Evolutionary conservation across 2,797 vertebrate species (phyloP).

Genomic region (Chaenodraco wilsoni): DNA sequence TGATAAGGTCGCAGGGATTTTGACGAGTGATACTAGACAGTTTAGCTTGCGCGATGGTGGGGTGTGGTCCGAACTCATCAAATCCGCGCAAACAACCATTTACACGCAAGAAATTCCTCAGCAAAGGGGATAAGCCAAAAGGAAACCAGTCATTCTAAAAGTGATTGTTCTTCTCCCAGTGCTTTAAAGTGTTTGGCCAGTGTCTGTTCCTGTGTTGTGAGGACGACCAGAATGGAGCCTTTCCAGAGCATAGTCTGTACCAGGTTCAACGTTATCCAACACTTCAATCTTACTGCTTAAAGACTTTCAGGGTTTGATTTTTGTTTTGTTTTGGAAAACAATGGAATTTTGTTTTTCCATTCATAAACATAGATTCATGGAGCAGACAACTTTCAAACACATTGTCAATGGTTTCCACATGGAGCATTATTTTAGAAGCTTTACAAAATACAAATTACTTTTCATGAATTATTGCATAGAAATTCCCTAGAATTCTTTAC

Average conservation of each 20-base stretch:
- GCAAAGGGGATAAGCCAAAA: slow-evolving; percentile 50
- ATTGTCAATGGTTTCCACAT: not conserved
- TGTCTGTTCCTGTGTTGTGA: slow-evolving; percentile 39
- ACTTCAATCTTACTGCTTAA: slow-evolving; percentile 3
- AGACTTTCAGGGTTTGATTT: slow-evolving; percentile 6
- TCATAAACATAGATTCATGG: no score
- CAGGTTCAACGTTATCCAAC: slow-evolving; percentile 32
- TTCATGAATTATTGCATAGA: not conserved
- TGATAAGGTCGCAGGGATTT: slow-evolving; percentile 52
- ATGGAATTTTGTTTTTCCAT: no score
- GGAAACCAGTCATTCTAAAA: slow-evolving; percentile 63
- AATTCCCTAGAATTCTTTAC: slow-evolving; percentile 4
- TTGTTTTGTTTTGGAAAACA: slow-evolving; percentile 23
- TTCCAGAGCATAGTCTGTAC: slow-evolving; percentile 44
- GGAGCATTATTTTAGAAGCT: not conserved
- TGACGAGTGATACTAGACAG: slow-evolving; percentile 20
- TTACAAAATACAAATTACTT: slow-evolving; percentile 15
- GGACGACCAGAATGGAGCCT: slow-evolving; percentile 26
- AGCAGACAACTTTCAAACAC: not conserved
- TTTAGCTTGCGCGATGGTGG: slow-evolving; percentile 21
- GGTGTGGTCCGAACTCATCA: slow-evolving; percentile 56
- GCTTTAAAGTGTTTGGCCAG: slow-evolving; percentile 58
- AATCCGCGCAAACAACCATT: slow-evolving; percentile 54
- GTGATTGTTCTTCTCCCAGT: slow-evolving; percentile 52
- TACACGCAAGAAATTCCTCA: slow-evolving; percentile 54